Evolutionary conservation across 2,888 invertebrate species (phyloP), one percentile per base, ranked within the genome.

Genomic region (Tetrapedia diversipes): DNA sequence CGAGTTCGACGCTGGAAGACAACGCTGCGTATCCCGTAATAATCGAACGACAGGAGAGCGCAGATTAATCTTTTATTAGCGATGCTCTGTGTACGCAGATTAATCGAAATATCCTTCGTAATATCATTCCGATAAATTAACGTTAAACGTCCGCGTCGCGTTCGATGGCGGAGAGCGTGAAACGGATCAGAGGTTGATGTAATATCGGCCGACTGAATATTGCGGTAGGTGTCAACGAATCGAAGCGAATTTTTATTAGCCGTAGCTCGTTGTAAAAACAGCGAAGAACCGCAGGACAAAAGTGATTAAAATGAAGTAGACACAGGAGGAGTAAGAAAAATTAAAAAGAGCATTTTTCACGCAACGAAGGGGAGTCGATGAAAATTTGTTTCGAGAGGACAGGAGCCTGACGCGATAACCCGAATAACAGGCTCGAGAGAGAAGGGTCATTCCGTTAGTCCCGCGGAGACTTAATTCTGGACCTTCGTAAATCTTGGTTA

Each of bases 401-500:
- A 68, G 41, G 64, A n/a, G 53, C 41, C 67, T 3, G 24, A 53
- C 37, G 54, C 24, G 37, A 61, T n/a, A 47, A 74, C 43, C 63
- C 64, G 32, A 41, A 49, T 53, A 61, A 67, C 32, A 51, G 43
- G 63, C 53, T 75, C 72, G 61, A 41, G 63, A 59, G 61, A 41
- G 63, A 59, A 74, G 72, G 79, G 81, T 73, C 81, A 79, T 69
- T 75, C 73, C 86, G 86, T 89, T 91, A 89, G 91, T 90, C 88
- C 90, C 86, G 69, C 67, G 63, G 83, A 84, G 88, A 89, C 90
- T 91, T 90, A 89, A 91, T 90, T 89, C 88, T 83, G 81, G 79
- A 82, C 82, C 79, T 85, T 86, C 86, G 89, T 91, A 91, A 91
- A 91, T 91, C 91, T 89, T 85, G 89, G 88, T 90, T 91, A 90